These are phyloP conservation scores for Eubasilissa splendida DNA, from an alignment of 2,888 invertebrate genomes.

Conservation along the genomic window DNA sequence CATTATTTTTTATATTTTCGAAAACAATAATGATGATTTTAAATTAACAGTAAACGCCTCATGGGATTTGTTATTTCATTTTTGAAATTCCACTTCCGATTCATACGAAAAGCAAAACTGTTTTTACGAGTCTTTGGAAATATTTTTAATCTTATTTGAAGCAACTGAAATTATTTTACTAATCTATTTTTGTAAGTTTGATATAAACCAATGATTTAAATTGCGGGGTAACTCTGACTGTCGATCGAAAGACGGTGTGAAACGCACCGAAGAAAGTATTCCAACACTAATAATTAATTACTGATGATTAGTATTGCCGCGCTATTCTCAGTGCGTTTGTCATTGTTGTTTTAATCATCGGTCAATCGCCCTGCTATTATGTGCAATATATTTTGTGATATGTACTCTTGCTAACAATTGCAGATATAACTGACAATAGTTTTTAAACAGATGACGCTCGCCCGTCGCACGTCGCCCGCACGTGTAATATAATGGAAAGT, in stretches of 20 bases:
- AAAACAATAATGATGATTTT: too few species aligned
- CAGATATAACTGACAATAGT: slow-evolving; percentile 12
- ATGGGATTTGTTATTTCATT: too few species aligned
- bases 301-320: background rate
- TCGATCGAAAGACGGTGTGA: too few species aligned
- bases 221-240: background rate
- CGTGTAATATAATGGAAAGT: slow-evolving; percentile 36
- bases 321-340: background rate
- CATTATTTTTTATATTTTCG: slow-evolving; percentile 22
- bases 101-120: background rate
- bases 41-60: too few species aligned
- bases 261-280: background rate
- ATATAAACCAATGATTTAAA: slow-evolving; percentile 24
- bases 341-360: background rate
- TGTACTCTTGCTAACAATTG: slow-evolving; percentile 30
- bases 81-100: too few species aligned
- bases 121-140: too few species aligned
- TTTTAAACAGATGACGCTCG: background rate
- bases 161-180: slow-evolving; percentile 34
- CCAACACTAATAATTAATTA: background rate
- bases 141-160: background rate
- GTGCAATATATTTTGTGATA: slow-evolving; percentile 47
- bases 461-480: background rate
- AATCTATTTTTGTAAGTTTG: slow-evolving; percentile 25
- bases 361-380: slow-evolving; percentile 10